Evolutionary conservation across 2,888 invertebrate genomes (phyloP).

Genomic region (Nebria brevicollis): DNA sequence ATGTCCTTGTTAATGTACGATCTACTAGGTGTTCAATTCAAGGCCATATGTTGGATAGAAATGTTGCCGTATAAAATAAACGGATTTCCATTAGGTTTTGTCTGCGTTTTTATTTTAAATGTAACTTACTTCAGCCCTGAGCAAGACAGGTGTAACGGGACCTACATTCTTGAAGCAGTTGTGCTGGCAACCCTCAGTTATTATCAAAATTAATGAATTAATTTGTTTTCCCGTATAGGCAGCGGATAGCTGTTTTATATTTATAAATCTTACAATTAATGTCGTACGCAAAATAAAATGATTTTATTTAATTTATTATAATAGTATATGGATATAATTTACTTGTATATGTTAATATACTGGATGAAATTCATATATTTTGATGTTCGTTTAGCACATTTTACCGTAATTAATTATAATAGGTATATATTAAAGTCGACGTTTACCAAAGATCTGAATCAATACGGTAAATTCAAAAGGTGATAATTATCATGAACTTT

Average conservation of each 20-base stretch:
- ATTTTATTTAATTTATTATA: too few species aligned
- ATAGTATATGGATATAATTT: too few species aligned
- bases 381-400: background rate
- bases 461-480: background rate
- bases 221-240: background rate
- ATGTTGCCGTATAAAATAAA: background rate
- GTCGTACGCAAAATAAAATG: too few species aligned
- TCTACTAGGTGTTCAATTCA: background rate
- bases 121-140: background rate
- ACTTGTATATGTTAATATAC: background rate
- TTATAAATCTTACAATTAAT: too few species aligned
- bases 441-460: background rate
- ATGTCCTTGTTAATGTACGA: conserved; percentile 15
- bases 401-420: background rate
- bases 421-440: too few species aligned
- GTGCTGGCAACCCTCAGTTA: background rate
- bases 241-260: too few species aligned
- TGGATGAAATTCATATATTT: background rate
- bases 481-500: background rate
- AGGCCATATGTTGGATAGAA: conserved; percentile 9
- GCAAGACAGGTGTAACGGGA: conserved; percentile 13
- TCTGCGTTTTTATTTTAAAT: background rate
- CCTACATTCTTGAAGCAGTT: background rate
- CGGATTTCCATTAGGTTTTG: background rate
- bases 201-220: background rate